phyloP scores from a whole-genome alignment of 64 coral and sea anemone genomes.

The Orbicella faveolata region DNA sequence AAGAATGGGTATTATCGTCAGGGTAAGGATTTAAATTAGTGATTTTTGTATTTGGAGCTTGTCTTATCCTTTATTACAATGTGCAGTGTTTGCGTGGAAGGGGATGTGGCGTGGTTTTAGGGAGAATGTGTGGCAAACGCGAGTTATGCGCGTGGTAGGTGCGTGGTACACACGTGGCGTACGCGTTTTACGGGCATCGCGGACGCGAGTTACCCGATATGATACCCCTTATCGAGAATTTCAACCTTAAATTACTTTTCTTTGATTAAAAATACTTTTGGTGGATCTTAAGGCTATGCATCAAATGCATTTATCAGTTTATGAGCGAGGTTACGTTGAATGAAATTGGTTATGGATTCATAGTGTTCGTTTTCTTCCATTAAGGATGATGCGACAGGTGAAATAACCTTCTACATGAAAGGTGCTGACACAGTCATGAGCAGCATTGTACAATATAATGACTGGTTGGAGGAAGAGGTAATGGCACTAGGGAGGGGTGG shows the following conservation, averaged over 20 bases:
- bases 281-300: too few species aligned
- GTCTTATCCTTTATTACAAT: background rate
- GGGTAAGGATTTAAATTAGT: constrained; percentile 42
- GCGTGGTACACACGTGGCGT: too few species aligned
- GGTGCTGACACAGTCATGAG: constrained; percentile 93
- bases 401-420: constrained; percentile 99
- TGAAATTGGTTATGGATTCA: background rate
- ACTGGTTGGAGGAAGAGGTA: constrained; percentile 99
- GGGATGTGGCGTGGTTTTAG: too few species aligned
- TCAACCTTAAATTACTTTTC: too few species aligned
- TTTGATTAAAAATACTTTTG: too few species aligned
- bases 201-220: too few species aligned
- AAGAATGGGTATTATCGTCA: constrained; percentile 97
- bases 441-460: constrained; percentile 96
- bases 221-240: too few species aligned
- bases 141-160: too few species aligned
- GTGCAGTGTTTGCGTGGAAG: too few species aligned
- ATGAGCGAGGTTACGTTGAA: background rate
- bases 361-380: constrained; percentile 13
- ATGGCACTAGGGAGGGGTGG: background rate
- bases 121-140: too few species aligned
- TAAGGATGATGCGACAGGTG: constrained; percentile 80
- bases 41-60: background rate
- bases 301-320: too few species aligned
- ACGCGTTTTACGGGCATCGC: too few species aligned